Base-by-base conservation (phyloP, 2,113 vertebrate genomes). In the Craseonycteris thonglongyai region DNA sequence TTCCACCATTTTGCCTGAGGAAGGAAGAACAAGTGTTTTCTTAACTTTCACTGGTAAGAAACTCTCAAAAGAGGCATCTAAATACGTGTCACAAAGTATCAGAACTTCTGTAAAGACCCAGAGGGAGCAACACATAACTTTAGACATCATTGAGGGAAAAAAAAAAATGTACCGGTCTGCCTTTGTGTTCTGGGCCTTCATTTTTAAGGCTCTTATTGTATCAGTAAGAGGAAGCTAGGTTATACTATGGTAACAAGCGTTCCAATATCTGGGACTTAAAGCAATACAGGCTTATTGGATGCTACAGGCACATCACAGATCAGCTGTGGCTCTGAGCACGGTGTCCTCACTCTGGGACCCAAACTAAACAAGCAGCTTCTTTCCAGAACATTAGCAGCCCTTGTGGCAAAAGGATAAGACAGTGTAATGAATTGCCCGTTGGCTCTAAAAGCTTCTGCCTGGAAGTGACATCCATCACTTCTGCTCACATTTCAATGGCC, bases 11-110 rank as follows among this genome's bases (percentile, higher is more conserved):
- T 95, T 61, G 72, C 91, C 91, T 21, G 40, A 95, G 91, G 89
- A 84, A 86, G 58, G 54, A 89, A 87, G 89, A 95, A 81, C 93
- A 89, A 80, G 58, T 45, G 40, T 96, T 90, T 95, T 82, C 76
- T 61, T 72, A 95, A 88, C 81, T 94, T 95, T 90, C 84, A 88
- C 30, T 58, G 47, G 71, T 75, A 78, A 74, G 76, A 92, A 75
- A 82, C 30, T 78, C 91, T 88, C 88, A 91, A 83, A 95, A 94
- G 75, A 93, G 59, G 30, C 82, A 86, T 76, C 88, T 83, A 91
- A 93, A 94, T 82, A 89, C 86, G 91, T 94, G 83, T 93, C 65
- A 86, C 38, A 26, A 91, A 72, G 56, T 59, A 74, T 78, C 78
- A 88, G 91, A 93, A 91, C 35, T 58, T 51, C 38, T 4, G 30